Conservation (phyloP, 2,888 invertebrate species). For the Altica lythri region DNA sequence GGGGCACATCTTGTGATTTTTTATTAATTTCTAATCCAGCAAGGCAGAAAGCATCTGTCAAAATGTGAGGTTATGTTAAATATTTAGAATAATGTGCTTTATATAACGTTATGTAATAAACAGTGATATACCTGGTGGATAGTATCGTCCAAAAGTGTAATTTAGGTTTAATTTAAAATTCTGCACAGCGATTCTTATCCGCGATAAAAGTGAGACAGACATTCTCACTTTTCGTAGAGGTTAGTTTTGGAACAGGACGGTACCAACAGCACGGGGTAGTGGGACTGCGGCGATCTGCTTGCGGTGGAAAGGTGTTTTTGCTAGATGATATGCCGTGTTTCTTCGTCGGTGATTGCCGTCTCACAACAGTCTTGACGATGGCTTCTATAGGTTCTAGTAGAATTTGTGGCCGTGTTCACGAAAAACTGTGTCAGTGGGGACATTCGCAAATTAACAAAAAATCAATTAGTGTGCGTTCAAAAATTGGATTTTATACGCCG, state of each 20-base stretch:
- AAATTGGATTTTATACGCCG: slow-evolving; percentile 65
- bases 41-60: slow-evolving; percentile 50
- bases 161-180: slow-evolving; percentile 22
- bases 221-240: slow-evolving; percentile 40
- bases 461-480: slow-evolving; percentile 65
- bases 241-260: slow-evolving; percentile 20
- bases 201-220: slow-evolving; percentile 50
- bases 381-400: slow-evolving; percentile 83
- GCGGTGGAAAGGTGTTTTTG: slow-evolving; percentile 38
- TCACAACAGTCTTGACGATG: slow-evolving; percentile 79
- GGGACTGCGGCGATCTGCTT: slow-evolving; percentile 30
- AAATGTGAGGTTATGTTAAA: slow-evolving; percentile 13
- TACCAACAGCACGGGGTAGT: slow-evolving; percentile 24
- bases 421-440: slow-evolving; percentile 82
- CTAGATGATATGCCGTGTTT: slow-evolving; percentile 36
- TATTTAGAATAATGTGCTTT: slow-evolving; percentile 8
- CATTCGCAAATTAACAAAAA: slow-evolving; percentile 58
- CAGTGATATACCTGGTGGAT: slow-evolving; percentile 39
- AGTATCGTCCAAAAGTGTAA: slow-evolving; percentile 35
- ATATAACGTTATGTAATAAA: slow-evolving; percentile 39
- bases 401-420: slow-evolving; percentile 79
- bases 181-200: slow-evolving; percentile 50
- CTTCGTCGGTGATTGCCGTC: slow-evolving; percentile 43
- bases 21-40: slow-evolving; percentile 41
- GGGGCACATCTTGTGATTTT: slow-evolving; percentile 28